These are phyloP conservation scores for Apamea sordens DNA, from an alignment of 2,888 invertebrate genomes.

Conservation along the genomic window DNA sequence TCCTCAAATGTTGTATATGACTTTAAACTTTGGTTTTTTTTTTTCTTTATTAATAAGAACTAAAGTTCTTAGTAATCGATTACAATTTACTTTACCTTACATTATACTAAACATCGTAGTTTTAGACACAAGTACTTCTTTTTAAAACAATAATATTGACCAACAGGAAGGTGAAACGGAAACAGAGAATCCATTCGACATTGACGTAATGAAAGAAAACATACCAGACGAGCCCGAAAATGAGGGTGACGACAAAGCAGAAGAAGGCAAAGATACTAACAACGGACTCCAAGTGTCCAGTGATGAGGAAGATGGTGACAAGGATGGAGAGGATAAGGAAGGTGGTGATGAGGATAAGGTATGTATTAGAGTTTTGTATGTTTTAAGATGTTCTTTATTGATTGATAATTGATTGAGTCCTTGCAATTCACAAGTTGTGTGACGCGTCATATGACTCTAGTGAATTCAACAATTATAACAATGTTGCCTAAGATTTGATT, in stretches of 20 bases:
- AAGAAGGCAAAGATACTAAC: constrained; percentile 80
- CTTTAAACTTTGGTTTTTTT: too few species aligned
- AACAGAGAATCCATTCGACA: constrained; percentile 96
- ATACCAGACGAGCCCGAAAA: constrained; percentile 81
- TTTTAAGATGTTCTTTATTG: not conserved
- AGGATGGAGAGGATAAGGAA: constrained; percentile 69
- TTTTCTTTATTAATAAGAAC: too few species aligned
- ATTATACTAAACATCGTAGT: too few species aligned
- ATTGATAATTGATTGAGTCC: not conserved
- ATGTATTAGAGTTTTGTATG: not conserved
- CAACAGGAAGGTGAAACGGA: constrained; percentile 89
- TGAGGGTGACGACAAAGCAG: constrained; percentile 75
- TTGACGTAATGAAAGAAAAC: constrained; percentile 94
- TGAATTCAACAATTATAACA: too few species aligned
- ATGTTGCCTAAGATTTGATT: too few species aligned
- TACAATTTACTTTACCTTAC: too few species aligned
- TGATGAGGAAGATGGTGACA: constrained; percentile 84
- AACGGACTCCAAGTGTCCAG: constrained; percentile 87
- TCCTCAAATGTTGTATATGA: too few species aligned
- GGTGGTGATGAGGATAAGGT: constrained; percentile 71
- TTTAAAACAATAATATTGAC: not conserved
- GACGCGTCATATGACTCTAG: too few species aligned
- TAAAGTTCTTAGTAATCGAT: too few species aligned
- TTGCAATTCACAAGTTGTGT: too few species aligned
- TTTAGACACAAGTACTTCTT: too few species aligned